Base-by-base conservation (phyloP, 2,888 invertebrate species). In the Aphrophora alni region DNA sequence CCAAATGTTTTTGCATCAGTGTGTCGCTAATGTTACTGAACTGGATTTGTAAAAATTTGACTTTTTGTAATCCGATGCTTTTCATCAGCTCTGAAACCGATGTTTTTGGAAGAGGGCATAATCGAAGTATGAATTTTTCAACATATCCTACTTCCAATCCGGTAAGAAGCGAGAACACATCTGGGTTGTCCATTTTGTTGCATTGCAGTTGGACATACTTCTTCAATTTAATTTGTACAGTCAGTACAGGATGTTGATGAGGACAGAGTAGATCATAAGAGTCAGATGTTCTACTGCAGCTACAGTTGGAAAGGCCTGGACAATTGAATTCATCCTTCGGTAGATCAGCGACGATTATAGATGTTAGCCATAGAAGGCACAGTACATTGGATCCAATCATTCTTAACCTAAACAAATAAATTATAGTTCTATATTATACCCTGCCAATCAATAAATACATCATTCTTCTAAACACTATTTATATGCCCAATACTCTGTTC, bases 1-100 rank as follows among this genome's bases (percentile, higher is more conserved):
- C 87, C 80, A 94, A 90, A 85, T 93, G 92, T 81, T 90, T 89
- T 70, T 90, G 90, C 33, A 90, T 89, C 59, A 93, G 89, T 83
- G 90, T 90, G 83, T 90, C 90, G 27, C 91, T 89, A 72, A 91
- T 87, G 83, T 91, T 91, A 70, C 84, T 83, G 25, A 89, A 88
- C 86, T 90, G 90, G 83, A 90, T 89, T 59, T 87, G 86, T 7
- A 87, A 80, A 5, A 28, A 78, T 76, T 85, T 83, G 3, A 86
- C 82, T 17, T 83, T 84, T 17, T 83, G 83, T 21, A 91, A 89
- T 82, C 90, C 90, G 78, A 91, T 88, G 70, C 87, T 88, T 10
- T 87, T 87, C 79, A 91, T 86, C 14, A 91, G 88, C 78, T 90
- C 88, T 84, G 88, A 89, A 80, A 92, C 90, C 0, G 91, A 89